These are phyloP conservation scores for Acanthurus leucopareius DNA, from an alignment of 2,797 vertebrate genomes.

Conservation along the genomic window DNA sequence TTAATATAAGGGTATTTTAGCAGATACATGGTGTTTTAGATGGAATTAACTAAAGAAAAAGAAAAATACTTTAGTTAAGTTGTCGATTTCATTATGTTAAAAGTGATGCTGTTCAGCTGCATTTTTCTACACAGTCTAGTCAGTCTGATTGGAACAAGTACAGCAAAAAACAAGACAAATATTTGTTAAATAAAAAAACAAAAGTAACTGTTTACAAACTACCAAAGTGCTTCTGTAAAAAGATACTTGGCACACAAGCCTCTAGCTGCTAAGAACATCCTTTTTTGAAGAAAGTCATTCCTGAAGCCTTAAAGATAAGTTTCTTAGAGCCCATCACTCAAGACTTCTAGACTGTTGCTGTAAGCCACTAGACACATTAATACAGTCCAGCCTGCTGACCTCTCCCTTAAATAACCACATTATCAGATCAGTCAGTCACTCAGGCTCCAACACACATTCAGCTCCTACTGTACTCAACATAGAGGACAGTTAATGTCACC, in stretches of 20 bases:
- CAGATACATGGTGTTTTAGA: no score
- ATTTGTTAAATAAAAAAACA: not conserved
- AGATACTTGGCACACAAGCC: slow-evolving; percentile 31
- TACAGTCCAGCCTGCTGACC: slow-evolving; percentile 8
- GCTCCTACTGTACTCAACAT: slow-evolving; percentile 19
- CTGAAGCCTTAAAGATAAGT: slow-evolving; percentile 15
- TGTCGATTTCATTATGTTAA: no score
- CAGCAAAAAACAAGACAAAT: not conserved
- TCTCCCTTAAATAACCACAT: slow-evolving; percentile 74
- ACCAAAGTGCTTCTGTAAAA: slow-evolving; percentile 30
- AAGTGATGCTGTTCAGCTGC: no score
- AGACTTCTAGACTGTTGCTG: slow-evolving; percentile 28
- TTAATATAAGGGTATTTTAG: no score
- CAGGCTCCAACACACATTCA: slow-evolving; percentile 41
- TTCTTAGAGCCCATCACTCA: slow-evolving; percentile 34
- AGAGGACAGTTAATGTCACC: slow-evolving; percentile 3
- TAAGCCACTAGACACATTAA: slow-evolving; percentile 8
- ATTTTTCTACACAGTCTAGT: no score
- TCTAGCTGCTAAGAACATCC: slow-evolving; percentile 31
- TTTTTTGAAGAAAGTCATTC: slow-evolving; percentile 27
- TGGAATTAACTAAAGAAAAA: no score
- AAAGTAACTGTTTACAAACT: not conserved
- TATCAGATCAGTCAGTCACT: slow-evolving; percentile 68
- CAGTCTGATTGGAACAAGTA: not conserved
- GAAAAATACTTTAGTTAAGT: no score